Base-by-base conservation (phyloP, 1,140 invertebrate genomes). In the Nephila pilipes region DNA sequence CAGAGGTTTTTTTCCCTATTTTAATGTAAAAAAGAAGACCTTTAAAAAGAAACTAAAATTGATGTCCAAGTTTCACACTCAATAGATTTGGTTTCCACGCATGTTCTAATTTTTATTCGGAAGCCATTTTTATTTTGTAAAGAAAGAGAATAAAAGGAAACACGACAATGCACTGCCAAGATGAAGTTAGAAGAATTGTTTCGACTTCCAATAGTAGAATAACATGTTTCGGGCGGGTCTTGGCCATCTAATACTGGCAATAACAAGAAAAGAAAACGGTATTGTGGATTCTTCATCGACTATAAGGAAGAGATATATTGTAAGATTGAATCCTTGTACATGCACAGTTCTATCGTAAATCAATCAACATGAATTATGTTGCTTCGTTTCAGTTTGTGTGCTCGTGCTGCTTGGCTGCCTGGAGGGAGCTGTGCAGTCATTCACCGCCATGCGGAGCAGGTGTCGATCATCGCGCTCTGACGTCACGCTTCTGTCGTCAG, bases 161-260 rank as follows among this genome's bases (percentile, higher is more conserved):
- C 80, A 81, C 16, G 36, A 10, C 38, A 38, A 46, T 54, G 80
- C 38, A 55, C 80, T 25, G 80, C 20, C 80, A 54, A 81, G 46
- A 55, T 20, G 80, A 81, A 81, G 46, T 54, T 54, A 55, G 80
- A 55, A 81, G 80, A 81, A 81, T 81, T n/a, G n/a, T n/a, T n/a
- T 81, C 80, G 38, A 46, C 80, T 81, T 81, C 80, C 80, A 55
- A 81, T 81, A 81, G n/a, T 20, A 55, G 22, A 54, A 81, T 81
- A 55, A 81, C 80, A 81, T 81, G 80, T 81, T 81, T 81, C 29
- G 80, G 80, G 80, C 46, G 80, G 80, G n/a, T 16, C 29, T 20
- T 20, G 22, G 80, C 46, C 38, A 81, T 81, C 38, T 55, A 81
- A 5, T 25, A 6, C 12, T 8, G 12, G 46, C 38, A 81, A 54